Base-by-base conservation (phyloP, 2,888 invertebrate species). In the Perdita meconis region DNA sequence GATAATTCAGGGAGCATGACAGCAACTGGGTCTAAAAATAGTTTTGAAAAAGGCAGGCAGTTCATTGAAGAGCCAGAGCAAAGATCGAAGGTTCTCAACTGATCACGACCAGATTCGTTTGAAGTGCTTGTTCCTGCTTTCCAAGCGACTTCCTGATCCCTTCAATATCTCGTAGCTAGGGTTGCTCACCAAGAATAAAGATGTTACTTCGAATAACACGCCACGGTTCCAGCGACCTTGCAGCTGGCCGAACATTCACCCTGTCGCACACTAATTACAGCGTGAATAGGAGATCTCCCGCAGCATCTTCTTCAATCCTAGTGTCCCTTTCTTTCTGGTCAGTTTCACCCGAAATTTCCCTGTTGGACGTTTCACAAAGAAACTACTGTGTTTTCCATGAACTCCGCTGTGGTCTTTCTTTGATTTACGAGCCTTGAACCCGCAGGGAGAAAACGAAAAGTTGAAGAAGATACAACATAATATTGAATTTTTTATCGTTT, bases 121-220 rank as follows among this genome's bases (percentile, higher is more conserved):
- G 78, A 79, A 79, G 79, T 68, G 67, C 55, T 60, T 63, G 61
- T 64, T 73, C 78, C 55, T 67, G 69, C 53, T 77, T 78, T 80
- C 47, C 70, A 59, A 50, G 50, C 66, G 82, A 76, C 73, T 71
- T 69, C 55, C 70, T 63, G 77, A 84, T 79, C 74, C 79, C 72
- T 38, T 30, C 61, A 19, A 50, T 69, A 42, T 59, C 68, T 76
- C 71, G 26, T 24, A 60, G 61, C 38, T 56, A 56, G 74, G 59
- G 69, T 69, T 82, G 80, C 83, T 85, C 84, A 78, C 73, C 56
- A 75, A 71, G 82, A 72, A 75, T 84, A 86, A 83, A 85, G 81
- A 81, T 78, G 74, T 88, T 86, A 86, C 83, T 86, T 80, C 79
- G 79, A 60, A 77, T 79, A 82, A 86, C 83, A 81, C 72, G 53